Evolutionary conservation across 2,888 invertebrate genomes (phyloP), one percentile per base, ranked within the genome.

Genomic region (Stenodera caucasica): DNA sequence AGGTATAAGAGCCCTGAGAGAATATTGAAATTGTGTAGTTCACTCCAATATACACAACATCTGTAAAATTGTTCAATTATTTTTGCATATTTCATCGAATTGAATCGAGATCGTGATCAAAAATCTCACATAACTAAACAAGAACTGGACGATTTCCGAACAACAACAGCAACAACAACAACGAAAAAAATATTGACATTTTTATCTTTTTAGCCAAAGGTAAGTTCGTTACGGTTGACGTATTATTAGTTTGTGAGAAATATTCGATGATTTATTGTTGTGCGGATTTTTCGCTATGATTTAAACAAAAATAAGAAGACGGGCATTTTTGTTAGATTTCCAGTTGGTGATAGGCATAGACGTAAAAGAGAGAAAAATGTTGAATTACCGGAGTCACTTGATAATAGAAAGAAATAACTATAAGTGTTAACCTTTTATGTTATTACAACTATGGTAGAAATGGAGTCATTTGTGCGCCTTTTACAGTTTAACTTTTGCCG

Each of bases 71-170:
- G 35, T 33, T 53, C 53, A 18, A 55, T 45, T 45, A 55, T 45
- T 45, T 55, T 55, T 55, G 26, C 26, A 55, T 45, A 55, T 55
- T 40, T 55, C 15, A 55, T 21, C 12, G 23, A 45, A 55, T 55
- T 55, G 14, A 45, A 29, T 45, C 55, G 55, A 55, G 29, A 55
- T 55, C 45, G 23, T 45, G 45, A 45, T 55, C 30, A 29, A 55
- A 55, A 45, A 29, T 23, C 54, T 23, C 37, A 26, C 11, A 29
- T 45, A 33, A 40, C 30, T 40, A 55, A n/a, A 55, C 40, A 33
- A 40, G 40, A 29, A 40, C 45, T 9, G 18, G 45, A 45, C 23
- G 45, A 45, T 45, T 45, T 45, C 21, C 23, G 23, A 2, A 26
- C 2, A 37, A n/a, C 9, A 26, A 18, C 29, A n/a, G 12, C 35